phyloP scores from a whole-genome alignment of 2,113 vertebrate species.

The Vombatus ursinus region DNA sequence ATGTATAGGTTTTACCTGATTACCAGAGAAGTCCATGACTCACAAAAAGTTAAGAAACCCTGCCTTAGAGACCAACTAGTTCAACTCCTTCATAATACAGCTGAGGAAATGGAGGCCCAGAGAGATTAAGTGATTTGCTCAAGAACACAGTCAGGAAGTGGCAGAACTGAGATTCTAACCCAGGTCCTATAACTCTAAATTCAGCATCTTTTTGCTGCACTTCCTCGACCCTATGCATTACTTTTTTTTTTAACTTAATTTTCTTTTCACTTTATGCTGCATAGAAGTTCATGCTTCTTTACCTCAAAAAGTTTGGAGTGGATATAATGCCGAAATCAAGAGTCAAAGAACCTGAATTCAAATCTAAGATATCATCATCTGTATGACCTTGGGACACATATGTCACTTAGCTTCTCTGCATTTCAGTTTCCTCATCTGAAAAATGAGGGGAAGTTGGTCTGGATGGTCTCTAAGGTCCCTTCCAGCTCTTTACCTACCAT shows the following conservation, averaged over 20 bases:
- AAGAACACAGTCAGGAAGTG: background rate
- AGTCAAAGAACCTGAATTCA: constrained; percentile 1
- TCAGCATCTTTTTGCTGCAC: background rate
- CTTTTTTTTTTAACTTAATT: constrained; percentile 31
- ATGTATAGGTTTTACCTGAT: background rate
- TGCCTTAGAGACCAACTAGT: background rate
- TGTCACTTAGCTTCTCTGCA: background rate
- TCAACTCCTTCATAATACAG: background rate
- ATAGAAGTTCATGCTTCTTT: constrained; percentile 29
- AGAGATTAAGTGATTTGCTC: background rate
- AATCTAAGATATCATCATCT: background rate
- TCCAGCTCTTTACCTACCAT: background rate
- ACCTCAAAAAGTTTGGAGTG: constrained; percentile 19
- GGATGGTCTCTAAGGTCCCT: background rate
- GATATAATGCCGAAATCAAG: constrained; percentile 22
- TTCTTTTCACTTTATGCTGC: constrained; percentile 21
- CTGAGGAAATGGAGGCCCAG: background rate
- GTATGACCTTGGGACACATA: background rate
- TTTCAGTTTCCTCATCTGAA: constrained; percentile 42
- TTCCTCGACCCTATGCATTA: background rate
- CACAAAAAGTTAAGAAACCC: background rate
- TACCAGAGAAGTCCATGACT: background rate
- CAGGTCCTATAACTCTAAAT: background rate
- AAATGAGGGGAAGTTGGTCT: constrained; percentile 22
- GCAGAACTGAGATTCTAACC: background rate